Evolutionary conservation across 2,888 invertebrate species (phyloP), one percentile per base, ranked within the genome.

Genomic region (Prosapia bicincta): DNA sequence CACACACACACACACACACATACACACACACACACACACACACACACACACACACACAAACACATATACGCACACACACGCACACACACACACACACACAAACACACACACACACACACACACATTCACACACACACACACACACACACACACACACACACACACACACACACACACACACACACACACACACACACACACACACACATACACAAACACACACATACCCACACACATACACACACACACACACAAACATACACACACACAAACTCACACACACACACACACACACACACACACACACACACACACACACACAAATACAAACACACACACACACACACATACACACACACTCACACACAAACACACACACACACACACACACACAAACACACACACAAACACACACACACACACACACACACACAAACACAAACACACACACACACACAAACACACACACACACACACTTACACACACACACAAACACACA

Each of bases 81-180:
- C 66, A 66, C 26, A 26, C 26, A 66, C 66, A 66, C 66, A 66
- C 26, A 66, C 26, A 66, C 66, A 66, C 66, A 66, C 66, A 66
- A 7, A 26, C 66, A 66, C 24, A 66, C 66, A 26, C 26, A 25
- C 66, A 66, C 26, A 66, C 66, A 66, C 26, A 66, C 26, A 66
- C 66, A 66, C 66, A 66, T 23, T 20, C 26, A 26, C 66, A 66
- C 66, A 66, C 26, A 66, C 26, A 66, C 66, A 66, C 66, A 66
- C 66, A 66, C 26, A 26, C 66, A 66, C 24, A 24, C 26, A 66
- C 24, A 26, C 26, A 25, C 66, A 66, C 26, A 26, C 26, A 66
- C 66, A 66, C 66, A 66, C 26, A 66, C 66, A 66, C 66, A 66
- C 66, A 66, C 66, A 66, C 26, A 26, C 66, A 66, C 66, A 66